phyloP scores from a whole-genome alignment of 2,888 invertebrate genomes.

The Nomada ruficornis region DNA sequence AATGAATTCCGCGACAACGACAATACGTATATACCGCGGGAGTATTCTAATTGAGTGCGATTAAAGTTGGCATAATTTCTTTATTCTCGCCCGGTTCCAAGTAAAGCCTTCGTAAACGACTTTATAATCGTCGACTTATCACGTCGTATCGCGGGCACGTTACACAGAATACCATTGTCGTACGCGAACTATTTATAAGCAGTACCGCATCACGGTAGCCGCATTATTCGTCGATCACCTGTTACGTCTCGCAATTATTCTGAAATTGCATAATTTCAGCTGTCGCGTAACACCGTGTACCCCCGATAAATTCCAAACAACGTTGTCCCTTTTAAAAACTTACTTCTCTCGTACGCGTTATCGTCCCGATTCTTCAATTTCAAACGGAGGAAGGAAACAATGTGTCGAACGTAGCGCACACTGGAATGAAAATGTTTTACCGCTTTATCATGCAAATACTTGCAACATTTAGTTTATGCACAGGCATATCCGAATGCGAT shows the following conservation, averaged over 20 bases:
- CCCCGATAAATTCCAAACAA: neutral
- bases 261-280: slow-evolving; percentile 30
- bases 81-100: neutral
- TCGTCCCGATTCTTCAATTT: neutral
- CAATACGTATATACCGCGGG: too few relatives aligned
- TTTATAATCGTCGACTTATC: neutral
- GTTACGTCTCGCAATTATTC: neutral
- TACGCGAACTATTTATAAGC: slow-evolving; percentile 34
- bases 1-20: too few relatives aligned
- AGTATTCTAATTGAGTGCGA: too few relatives aligned
- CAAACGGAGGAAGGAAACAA: neutral
- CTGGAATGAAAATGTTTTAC: neutral
- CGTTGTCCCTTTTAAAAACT: neutral
- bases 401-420: neutral
- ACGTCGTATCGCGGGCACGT: neutral
- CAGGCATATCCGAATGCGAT: neutral
- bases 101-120: too few relatives aligned
- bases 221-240: slow-evolving; percentile 8
- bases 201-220: slow-evolving; percentile 24
- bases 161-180: neutral
- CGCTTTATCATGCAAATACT: neutral
- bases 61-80: neutral
- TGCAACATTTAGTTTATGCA: neutral
- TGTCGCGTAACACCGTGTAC: neutral
- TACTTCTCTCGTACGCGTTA: neutral